Base-by-base conservation (phyloP, 2,113 vertebrate genomes). In the Tyrannus savana region DNA sequence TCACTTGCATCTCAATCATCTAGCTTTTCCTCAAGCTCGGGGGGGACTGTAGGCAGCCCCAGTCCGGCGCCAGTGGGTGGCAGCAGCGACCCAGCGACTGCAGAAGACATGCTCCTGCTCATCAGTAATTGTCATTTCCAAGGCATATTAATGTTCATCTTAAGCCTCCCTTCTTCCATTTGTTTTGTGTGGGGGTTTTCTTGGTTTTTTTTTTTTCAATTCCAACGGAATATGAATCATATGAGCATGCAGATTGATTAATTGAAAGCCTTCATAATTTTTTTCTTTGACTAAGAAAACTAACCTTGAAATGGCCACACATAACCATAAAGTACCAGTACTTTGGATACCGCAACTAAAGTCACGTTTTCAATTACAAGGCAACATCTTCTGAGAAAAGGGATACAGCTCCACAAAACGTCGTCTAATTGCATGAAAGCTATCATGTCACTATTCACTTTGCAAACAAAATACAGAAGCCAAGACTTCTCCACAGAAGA, bases 81-180 rank as follows among this genome's bases (percentile, higher is more conserved):
- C 96, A 96, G 96, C 95, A 95, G n/a, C 63, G 9, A 6, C 89
- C 37, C 80, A 27, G 52, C 17, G 2, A 63, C 28, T 5, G 37
- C 77, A 4, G 79, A 53, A 23, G 19, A 4, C 9, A 22, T 17
- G 24, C 46, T 60, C 15, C 27, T 6, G 28, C 47, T 60, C 0
- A 3, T 4, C 9, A 2, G 8, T 0, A 4, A 37, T 1, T 3
- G 21, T 10, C 39, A 0, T 4, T 3, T 19, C 4, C 16, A 27
- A n/a, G 21, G 1, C 24, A 0, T 0, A 1, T 3, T 0, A 12
- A 21, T 4, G 41, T 19, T 41, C 53, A 2, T 35, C 12, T 4
- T 3, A 7, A 31, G 19, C 1, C 42, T 41, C 55, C 56, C 52
- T 52, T 37, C 58, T 69, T 28, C 67, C 52, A 27, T 28, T 12